These are phyloP conservation scores for Muscicapa adusta DNA, from an alignment of 2,113 vertebrate genomes.

Conservation along the genomic window DNA sequence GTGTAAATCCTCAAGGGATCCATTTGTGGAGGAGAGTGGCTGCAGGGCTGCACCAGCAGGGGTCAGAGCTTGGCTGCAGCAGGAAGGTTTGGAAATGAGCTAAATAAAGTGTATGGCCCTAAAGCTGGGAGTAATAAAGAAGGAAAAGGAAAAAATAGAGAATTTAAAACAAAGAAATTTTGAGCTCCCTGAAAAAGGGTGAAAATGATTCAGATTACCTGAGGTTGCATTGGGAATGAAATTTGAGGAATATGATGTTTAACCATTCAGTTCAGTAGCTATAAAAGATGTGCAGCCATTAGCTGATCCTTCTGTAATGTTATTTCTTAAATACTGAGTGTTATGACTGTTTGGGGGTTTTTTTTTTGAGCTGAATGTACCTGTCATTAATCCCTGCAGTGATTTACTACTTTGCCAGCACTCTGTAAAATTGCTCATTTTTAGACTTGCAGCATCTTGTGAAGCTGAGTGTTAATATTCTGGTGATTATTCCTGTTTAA, in stretches of 20 bases:
- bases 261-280: not conserved
- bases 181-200: not conserved
- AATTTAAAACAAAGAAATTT: not conserved
- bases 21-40: not conserved
- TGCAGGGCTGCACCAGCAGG: conserved; percentile 31
- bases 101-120: not conserved
- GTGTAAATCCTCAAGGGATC: not conserved
- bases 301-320: not conserved
- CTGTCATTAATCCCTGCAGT: not conserved
- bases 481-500: not conserved
- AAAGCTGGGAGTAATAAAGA: not conserved
- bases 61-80: conserved; percentile 45
- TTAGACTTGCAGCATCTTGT: not conserved
- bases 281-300: not conserved
- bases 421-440: not conserved
- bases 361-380: not conserved
- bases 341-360: not conserved
- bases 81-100: not conserved
- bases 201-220: not conserved
- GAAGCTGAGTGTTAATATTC: not conserved
- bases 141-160: not conserved
- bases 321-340: not conserved
- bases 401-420: not conserved
- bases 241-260: not conserved
- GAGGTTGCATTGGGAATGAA: not conserved